Base-by-base conservation (phyloP, 2,888 invertebrate species). In the Epistrophe grossulariae region DNA sequence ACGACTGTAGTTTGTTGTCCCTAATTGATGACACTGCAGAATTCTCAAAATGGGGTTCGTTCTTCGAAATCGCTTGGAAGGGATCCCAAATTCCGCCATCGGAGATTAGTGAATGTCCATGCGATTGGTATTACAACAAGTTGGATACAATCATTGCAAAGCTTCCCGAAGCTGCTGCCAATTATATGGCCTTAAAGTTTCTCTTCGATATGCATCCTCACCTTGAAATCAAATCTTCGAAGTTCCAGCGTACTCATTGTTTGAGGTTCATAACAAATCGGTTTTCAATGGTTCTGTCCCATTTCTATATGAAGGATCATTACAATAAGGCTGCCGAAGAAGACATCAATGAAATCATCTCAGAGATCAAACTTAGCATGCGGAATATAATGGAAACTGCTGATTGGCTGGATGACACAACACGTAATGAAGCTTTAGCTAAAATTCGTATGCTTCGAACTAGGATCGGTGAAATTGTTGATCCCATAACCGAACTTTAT, bases 321-420 rank as follows among this genome's bases (percentile, higher is more conserved):
- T 91, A 91, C 48, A 89, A 82, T 11, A 88, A 90, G 1, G 90
- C 90, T 7, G 89, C 88, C 0, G 88, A 84, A 3, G 24, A 57
- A 0, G 91, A 92, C 35, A 87, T 92, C 2, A 52, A 76, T 0
- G 71, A 55, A 0, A 90, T 92, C 1, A 89, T 92, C 1, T 77
- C 81, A 15, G 90, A 92, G 64, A 57, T 92, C 17, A 90, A 90
- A n/a, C 88, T 89, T 43, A 90, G 90, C 57, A 79, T 90, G 19
- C 89, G 7, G 10, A 48, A 48, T 57, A 31, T 48, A 62, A 81
- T 92, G 70, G 10, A 90, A 19, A 89, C 89, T 13, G 90, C 90
- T 4, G 91, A 90, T 19, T 92, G 92, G 92, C 64, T 92, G 55
- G 92, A 92, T 60, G 89, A 89, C 17, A 79, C 89, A 0, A 92